Base-by-base conservation (phyloP, 1,140 invertebrate genomes). In the Sycophila sp. region DNA sequence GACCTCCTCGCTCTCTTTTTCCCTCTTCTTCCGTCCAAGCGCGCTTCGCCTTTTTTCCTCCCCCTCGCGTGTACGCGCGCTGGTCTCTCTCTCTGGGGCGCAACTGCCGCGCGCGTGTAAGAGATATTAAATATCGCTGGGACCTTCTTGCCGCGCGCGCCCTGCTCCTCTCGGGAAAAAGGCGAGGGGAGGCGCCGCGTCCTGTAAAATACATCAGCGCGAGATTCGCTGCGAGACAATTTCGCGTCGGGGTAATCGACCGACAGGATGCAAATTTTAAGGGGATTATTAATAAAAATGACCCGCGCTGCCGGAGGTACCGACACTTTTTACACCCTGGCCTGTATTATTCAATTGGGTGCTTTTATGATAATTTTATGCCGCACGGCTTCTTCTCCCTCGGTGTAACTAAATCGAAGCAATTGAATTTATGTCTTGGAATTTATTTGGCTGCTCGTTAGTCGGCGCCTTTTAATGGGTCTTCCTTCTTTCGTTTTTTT, bases 71-170 rank as follows among this genome's bases (percentile, higher is more conserved):
- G 38, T 22, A 42, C 13, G 10, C 10, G 13, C 15, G 30, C 45
- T 38, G 38, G n/a, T 53, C 47, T 36, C 24, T 55, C 6, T 38
- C n/a, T 60, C 58, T 30, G 17, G 55, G 10, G 22, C 60, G 45
- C 47, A 63, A 51, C 66, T 72, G 68, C 65, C 65, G 40, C n/a
- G 40, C 53, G 71, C 62, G 74, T 59, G 72, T 81, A 69, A 75
- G 66, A 67, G 78, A 78, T 82, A 80, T 83, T 83, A 83, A 83
- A 83, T 82, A 83, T 81, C 77, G 67, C 59, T 59, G 53, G 62
- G 26, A 49, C 28, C 22, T 62, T 60, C 17, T n/a, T n/a, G 22
- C 36, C 24, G n/a, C 17, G 1, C 38, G 22, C 1, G 1, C 24
- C 22, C 15, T 34, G 47, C 67, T 76, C 40, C 68, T 40, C 38